Conservation (phyloP, 2,888 invertebrate species). For the Abrostola tripartita region DNA sequence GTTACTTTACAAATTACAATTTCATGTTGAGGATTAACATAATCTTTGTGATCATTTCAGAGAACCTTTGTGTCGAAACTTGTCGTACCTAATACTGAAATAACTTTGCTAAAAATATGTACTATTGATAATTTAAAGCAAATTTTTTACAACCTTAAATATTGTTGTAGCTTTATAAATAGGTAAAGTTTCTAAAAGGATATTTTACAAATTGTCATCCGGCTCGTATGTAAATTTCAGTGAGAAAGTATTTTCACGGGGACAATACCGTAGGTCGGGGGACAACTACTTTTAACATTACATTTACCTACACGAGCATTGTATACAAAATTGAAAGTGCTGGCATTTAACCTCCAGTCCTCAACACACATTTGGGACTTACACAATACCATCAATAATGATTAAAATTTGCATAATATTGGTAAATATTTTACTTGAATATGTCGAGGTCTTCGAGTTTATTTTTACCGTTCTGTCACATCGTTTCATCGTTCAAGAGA, state of each 20-base stretch:
- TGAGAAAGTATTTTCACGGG: conserved; percentile 1
- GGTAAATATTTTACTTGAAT: conserved; percentile 20
- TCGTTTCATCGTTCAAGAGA: not conserved
- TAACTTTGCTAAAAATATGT: too few relatives aligned
- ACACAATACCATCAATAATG: conserved; percentile 37
- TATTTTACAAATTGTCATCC: not conserved
- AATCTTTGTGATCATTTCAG: too few relatives aligned
- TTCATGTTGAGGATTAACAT: too few relatives aligned
- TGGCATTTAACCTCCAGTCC: conserved; percentile 45
- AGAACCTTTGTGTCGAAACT: too few relatives aligned
- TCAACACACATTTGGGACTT: conserved; percentile 30
- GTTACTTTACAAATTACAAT: too few relatives aligned
- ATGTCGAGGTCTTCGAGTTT: conserved; percentile 17
- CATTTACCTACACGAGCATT: conserved; percentile 21
- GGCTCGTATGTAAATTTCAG: not conserved
- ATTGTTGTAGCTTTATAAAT: too few relatives aligned
- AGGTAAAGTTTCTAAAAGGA: not conserved
- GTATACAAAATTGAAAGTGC: conserved; percentile 45
- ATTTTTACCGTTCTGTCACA: conserved; percentile 7
- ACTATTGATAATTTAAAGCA: too few relatives aligned
- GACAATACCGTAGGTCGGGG: not conserved
- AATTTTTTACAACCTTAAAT: too few relatives aligned
- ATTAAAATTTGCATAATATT: conserved; percentile 32
- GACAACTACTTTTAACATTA: too few relatives aligned
- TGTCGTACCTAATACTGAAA: too few relatives aligned